Conservation (phyloP, 2,888 invertebrate genomes). For the Cheilosia impressa region DNA sequence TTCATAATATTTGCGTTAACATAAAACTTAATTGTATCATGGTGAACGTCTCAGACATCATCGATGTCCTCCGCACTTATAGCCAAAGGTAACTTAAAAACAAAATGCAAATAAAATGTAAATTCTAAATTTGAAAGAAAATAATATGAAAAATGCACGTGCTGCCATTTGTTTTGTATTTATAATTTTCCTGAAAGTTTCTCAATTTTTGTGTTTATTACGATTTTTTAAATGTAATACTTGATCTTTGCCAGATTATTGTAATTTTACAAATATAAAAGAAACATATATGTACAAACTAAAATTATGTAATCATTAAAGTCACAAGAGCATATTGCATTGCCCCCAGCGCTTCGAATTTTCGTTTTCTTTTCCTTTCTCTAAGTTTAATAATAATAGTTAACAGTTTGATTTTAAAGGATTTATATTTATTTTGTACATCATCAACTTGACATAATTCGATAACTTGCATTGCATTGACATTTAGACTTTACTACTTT, state of each 20-base stretch:
- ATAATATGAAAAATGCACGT: constrained; percentile 34
- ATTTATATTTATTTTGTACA: constrained; percentile 52
- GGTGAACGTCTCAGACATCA: constrained; percentile 30
- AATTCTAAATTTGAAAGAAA: constrained; percentile 29
- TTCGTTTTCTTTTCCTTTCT: constrained; percentile 33
- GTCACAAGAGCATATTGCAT: constrained; percentile 77
- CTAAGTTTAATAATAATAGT: constrained; percentile 52
- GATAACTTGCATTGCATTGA: constrained; percentile 49
- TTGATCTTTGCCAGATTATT: constrained; percentile 24
- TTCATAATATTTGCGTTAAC: constrained; percentile 37
- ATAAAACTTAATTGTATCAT: constrained; percentile 51
- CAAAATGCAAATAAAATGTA: constrained; percentile 34
- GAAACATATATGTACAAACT: constrained; percentile 34
- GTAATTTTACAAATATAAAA: constrained; percentile 42
- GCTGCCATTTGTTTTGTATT: constrained; percentile 37
- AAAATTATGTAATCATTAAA: constrained; percentile 10
- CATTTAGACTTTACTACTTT: background rate
- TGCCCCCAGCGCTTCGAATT: constrained; percentile 76
- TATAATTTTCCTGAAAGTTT: background rate
- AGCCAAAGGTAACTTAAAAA: constrained; percentile 30
- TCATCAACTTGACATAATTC: constrained; percentile 57
- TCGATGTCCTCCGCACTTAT: constrained; percentile 13
- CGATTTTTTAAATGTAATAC: constrained; percentile 21
- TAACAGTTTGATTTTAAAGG: constrained; percentile 37
- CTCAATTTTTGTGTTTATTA: constrained; percentile 1